Percentiles rank a stretch among this genome's conserved stretches.
phyloP scores from a whole-genome alignment of 2,113 vertebrate species.

The Montifringilla adamsi region DNA sequence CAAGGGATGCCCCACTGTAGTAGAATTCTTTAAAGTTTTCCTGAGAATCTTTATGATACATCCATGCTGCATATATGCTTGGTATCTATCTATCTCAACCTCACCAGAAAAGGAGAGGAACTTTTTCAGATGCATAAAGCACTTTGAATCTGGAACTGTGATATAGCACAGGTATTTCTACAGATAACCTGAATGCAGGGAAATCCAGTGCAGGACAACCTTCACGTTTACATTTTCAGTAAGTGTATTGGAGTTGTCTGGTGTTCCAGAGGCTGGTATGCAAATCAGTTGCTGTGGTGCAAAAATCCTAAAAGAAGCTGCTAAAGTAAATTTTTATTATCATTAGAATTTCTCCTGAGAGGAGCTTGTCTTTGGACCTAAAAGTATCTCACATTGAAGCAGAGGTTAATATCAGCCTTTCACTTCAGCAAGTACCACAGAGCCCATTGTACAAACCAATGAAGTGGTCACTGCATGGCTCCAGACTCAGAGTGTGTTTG shows the following conservation, averaged over 20 bases:
- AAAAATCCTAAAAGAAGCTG: neutral
- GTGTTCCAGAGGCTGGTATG: neutral
- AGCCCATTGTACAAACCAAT: neutral
- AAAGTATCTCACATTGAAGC: neutral
- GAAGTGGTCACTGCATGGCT: neutral
- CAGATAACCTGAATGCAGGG: neutral
- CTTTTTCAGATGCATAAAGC: neutral
- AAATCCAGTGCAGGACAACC: neutral
- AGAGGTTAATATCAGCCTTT: neutral
- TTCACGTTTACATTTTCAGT: neutral
- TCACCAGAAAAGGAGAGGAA: neutral
- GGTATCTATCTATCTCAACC: neutral
- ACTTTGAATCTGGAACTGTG: neutral
- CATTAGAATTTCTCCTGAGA: neutral
- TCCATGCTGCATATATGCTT: neutral
- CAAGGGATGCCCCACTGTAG: fast-evolving
- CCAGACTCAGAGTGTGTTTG: neutral
- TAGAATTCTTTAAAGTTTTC: neutral
- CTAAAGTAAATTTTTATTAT: neutral
- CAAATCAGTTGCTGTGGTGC: neutral
- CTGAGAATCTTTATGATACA: neutral
- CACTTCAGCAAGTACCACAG: neutral
- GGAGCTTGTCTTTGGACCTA: neutral
- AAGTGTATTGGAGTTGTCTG: neutral
- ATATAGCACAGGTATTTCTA: neutral